Evolutionary conservation across 2,888 invertebrate genomes (phyloP), one percentile per base, ranked within the genome.

Genomic region (Drosophila subsilvestris): DNA sequence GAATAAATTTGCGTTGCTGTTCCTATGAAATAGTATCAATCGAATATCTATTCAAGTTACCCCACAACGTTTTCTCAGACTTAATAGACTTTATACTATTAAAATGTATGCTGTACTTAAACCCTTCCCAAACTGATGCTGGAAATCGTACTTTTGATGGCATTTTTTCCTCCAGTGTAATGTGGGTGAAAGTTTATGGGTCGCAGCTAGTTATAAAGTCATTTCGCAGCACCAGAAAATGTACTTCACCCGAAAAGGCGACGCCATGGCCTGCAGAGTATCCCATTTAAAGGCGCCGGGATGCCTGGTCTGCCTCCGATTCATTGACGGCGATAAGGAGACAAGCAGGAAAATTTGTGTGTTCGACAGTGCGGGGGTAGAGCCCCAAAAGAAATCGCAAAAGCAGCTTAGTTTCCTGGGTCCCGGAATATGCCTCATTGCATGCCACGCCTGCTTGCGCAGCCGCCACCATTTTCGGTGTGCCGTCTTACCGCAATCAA

Each of bases 171-270:
- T 2, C 2, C 37, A 37, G 14, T 48, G 48, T 48, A 22, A 37
- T 57, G 57, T 50, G 70, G 67, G 67, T 25, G 71, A 51, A n/a
- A 45, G 57, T 59, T 81, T 74, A 87, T 87, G 63, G 74, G 69
- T 65, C 63, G 63, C 88, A 88, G 88, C 85, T 77, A 79, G 75
- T 85, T 85, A 85, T 85, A 79, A 81, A 89, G 87, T 75, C 88
- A 89, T 85, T 88, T 73, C 29, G 43, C 32, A 42, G 58, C 51
- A 61, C 58, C 45, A 61, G 43, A 71, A 80, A 78, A 80, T 37
- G 37, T 71, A 78, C 71, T 79, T 76, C 71, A 75, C 61, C 59
- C 37, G 7, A 37, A 37, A 63, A 65, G 62, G 67, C 63, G 65
- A 66, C 62, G 61, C 49, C 60, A 53, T 20, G 25, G 48, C 59